A percentile compares a stretch with the other conserved stretches of the same genome.
These are phyloP conservation scores for Elaphurus davidianus DNA, from an alignment of 2,113 vertebrate genomes.

Conservation along the genomic window DNA sequence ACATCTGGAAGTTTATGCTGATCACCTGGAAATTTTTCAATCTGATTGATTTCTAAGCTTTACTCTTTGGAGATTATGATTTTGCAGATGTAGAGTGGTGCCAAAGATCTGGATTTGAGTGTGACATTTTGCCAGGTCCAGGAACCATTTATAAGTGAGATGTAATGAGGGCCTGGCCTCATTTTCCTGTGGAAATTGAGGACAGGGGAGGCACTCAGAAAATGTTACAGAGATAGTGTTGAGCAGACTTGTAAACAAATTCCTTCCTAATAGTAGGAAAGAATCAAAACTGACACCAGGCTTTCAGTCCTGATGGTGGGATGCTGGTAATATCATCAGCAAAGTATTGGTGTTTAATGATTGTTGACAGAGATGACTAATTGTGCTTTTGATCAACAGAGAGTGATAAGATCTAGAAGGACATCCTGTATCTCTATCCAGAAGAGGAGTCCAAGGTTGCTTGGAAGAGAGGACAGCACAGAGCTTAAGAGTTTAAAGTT, in stretches of 20 bases:
- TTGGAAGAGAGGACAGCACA: background rate
- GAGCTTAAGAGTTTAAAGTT: background rate
- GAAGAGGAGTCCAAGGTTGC: background rate
- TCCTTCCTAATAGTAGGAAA: background rate
- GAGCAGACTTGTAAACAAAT: background rate
- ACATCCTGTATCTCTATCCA: background rate
- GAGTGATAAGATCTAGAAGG: background rate
- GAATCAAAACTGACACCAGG: background rate
- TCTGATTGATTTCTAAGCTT: background rate
- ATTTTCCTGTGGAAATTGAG: background rate
- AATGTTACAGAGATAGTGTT: background rate
- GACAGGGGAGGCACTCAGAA: background rate
- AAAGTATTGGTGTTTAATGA: background rate
- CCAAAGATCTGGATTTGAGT: background rate
- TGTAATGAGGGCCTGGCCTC: background rate
- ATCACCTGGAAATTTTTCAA: background rate
- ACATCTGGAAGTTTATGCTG: background rate
- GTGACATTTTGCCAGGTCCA: background rate
- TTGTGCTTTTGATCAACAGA: background rate
- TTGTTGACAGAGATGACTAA: background rate
- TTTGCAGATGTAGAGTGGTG: background rate
- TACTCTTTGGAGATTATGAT: background rate
- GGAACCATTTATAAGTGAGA: background rate
- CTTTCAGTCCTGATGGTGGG: background rate
- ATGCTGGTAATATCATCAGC: background rate